phyloP scores from a whole-genome alignment of 2,888 invertebrate species.

The Sussaba pulchella region DNA sequence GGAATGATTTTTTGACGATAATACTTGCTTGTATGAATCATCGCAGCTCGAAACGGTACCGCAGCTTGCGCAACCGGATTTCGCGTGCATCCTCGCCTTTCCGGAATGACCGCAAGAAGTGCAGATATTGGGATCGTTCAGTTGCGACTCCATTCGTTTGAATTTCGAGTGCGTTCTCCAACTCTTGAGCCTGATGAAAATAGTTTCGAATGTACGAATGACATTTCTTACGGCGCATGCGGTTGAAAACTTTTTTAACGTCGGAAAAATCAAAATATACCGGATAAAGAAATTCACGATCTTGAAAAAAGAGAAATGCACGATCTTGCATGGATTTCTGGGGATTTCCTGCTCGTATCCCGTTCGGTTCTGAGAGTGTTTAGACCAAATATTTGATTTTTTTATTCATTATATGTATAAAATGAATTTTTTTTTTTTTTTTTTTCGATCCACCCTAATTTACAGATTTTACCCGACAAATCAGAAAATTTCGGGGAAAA shows the following conservation, averaged over 20 bases:
- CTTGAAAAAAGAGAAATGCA: too few relatives aligned
- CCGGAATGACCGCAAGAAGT: slow-evolving; percentile 91
- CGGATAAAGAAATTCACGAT: too few relatives aligned
- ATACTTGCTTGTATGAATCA: slow-evolving; percentile 87
- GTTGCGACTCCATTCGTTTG: slow-evolving; percentile 85
- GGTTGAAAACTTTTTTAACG: background rate
- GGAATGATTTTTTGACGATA: background rate
- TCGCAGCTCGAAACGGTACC: slow-evolving; percentile 87
- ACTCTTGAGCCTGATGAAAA: slow-evolving; percentile 86
- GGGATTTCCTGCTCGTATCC: too few relatives aligned
- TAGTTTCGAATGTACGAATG: background rate
- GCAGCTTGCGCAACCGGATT: slow-evolving; percentile 89
- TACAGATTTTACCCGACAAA: too few relatives aligned
- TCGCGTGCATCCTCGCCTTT: slow-evolving; percentile 87
- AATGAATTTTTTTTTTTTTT: too few relatives aligned
- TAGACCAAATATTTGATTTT: too few relatives aligned
- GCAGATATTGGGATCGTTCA: slow-evolving; percentile 88
- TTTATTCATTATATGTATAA: too few relatives aligned
- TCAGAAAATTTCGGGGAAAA: too few relatives aligned
- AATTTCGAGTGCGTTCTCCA: slow-evolving; percentile 88
- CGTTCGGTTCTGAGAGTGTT: too few relatives aligned
- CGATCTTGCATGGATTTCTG: too few relatives aligned
- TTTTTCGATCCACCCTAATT: too few relatives aligned
- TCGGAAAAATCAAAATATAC: background rate
- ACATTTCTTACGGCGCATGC: background rate